Evolutionary conservation across 2,113 vertebrate species (phyloP), one percentile per base, ranked within the genome.

Genomic region (Carassius auratus): DNA sequence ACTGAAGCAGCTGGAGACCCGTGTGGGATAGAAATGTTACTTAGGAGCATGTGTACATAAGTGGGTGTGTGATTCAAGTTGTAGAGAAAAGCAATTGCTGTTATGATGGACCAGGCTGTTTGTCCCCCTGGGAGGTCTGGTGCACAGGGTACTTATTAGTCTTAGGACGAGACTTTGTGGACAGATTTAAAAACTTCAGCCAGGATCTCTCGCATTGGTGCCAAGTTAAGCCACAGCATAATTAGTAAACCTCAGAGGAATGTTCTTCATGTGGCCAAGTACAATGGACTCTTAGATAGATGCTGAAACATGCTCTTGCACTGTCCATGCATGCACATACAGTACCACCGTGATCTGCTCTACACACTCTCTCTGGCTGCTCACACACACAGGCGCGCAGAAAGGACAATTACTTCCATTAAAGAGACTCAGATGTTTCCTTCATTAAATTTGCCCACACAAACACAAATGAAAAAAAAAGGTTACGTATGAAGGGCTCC

Each of bases 141-240:
- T 88, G 92, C 80, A 85, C 83, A 84, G 84, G 93, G 93, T 92
- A 90, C 88, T 94, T 92, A 93, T 91, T 91, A 94, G 93, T 92
- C 92, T 90, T 92, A 94, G 93, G 92, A 92, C 84, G 87, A 91
- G 93, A 94, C 93, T 94, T 91, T 91, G 85, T 87, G 78, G 91
- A 89, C 92, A 94, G 94, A 94, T 95, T 95, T 94, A 93, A 92
- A 91, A 92, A 91, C 90, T 93, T 94, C 93, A 93, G 89, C 93
- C 91, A 93, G 91, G 93, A 94, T 94, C 93, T 93, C 91, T 92
- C 91, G 87, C 92, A 89, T 92, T 90, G 91, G 93, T 95, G 95
- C 94, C 94, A 95, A 95, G 94, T 94, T 94, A 95, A 95, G 95
- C 93, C 92, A 92, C 93, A 92, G 92, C 93, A 90, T 95, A 94